Evolutionary conservation across 2,888 invertebrate genomes (phyloP).

Genomic region (Choreutis nemorana): DNA sequence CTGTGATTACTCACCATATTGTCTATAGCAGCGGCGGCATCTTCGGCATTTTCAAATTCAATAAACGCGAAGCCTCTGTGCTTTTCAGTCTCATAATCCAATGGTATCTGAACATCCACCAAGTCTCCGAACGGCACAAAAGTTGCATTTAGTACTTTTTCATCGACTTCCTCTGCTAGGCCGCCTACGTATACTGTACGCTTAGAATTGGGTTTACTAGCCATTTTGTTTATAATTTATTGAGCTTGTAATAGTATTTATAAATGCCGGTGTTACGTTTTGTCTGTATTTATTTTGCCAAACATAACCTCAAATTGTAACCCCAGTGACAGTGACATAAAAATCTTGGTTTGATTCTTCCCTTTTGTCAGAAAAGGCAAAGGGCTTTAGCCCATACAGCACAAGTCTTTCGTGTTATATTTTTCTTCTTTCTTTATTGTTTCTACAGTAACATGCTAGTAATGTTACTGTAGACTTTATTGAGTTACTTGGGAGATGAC

Average conservation of each 20-base stretch:
- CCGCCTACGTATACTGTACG: conserved; percentile 88
- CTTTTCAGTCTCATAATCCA: conserved; percentile 97
- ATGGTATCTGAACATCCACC: conserved; percentile 96
- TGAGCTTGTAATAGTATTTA: conserved; percentile 1
- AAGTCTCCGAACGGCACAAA: conserved; percentile 99
- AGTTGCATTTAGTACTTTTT: conserved; percentile 93
- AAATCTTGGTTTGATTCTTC: no score
- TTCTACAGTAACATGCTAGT: no score
- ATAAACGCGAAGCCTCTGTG: conserved; percentile 99
- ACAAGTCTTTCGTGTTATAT: no score
- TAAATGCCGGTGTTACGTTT: no score
- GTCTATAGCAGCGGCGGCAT: conserved; percentile 98
- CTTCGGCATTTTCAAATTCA: conserved; percentile 96
- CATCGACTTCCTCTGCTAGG: conserved; percentile 93
- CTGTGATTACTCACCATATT: conserved; percentile 94
- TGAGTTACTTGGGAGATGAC: no score
- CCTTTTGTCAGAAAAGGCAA: no score
- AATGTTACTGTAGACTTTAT: no score
- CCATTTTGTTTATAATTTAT: conserved; percentile 23
- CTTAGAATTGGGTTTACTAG: conserved; percentile 72
- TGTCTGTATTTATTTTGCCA: no score
- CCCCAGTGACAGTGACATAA: no score
- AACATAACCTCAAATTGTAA: no score
- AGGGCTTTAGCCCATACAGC: no score
- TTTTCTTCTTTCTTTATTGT: no score